A percentile compares a stretch with the other conserved stretches of the same genome.
These are phyloP conservation scores for Drosophila hamatofila DNA, from an alignment of 2,888 invertebrate genomes.

Conservation along the genomic window DNA sequence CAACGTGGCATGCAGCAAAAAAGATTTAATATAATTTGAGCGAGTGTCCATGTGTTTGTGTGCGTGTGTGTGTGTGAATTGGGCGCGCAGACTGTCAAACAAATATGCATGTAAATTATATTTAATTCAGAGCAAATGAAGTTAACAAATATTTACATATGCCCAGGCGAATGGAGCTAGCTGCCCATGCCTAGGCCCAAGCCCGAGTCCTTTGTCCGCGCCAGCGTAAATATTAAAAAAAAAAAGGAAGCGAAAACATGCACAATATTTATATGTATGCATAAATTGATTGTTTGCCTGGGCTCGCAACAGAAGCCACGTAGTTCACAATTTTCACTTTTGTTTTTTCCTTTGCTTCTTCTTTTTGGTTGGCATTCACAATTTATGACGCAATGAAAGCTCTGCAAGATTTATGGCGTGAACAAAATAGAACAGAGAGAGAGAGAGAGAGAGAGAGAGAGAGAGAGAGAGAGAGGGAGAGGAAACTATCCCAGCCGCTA, in stretches of 20 bases:
- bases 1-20: constrained; percentile 59
- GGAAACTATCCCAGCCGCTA: constrained; percentile 46
- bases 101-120: constrained; percentile 81
- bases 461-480: constrained; percentile 10
- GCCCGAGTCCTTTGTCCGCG: constrained; percentile 33
- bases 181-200: constrained; percentile 2
- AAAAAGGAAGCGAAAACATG: constrained; percentile 27
- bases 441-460: not conserved
- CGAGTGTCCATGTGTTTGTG: not conserved
- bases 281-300: constrained; percentile 79
- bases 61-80: constrained; percentile 24
- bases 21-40: constrained; percentile 14
- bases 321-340: constrained; percentile 40
- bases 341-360: constrained; percentile 3
- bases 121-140: constrained; percentile 81
- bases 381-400: constrained; percentile 75
- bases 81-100: constrained; percentile 53
- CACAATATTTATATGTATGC: constrained; percentile 63
- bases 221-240: constrained; percentile 43
- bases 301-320: constrained; percentile 28
- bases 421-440: constrained; percentile 24
- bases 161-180: constrained; percentile 17
- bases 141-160: constrained; percentile 81
- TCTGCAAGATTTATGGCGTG: constrained; percentile 69
- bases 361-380: constrained; percentile 51